Conservation (phyloP, 2,888 invertebrate genomes). For the Ophion ventricosus region DNA sequence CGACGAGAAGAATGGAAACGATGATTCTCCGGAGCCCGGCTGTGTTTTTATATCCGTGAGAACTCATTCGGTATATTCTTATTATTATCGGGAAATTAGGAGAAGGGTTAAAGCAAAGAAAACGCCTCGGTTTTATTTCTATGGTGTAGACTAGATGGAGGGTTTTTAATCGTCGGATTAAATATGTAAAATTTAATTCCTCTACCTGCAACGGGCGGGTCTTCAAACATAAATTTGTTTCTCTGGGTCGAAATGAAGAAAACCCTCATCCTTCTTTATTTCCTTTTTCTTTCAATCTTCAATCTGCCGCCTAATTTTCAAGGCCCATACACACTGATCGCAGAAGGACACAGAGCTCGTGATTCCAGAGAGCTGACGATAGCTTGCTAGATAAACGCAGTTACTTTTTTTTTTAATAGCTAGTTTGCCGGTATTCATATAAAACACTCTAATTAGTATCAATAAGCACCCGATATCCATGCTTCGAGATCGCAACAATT, state of each 20-base stretch:
- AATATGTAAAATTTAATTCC: slow-evolving; percentile 25
- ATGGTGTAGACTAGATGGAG: slow-evolving; percentile 7
- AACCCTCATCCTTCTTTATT: slow-evolving; percentile 12
- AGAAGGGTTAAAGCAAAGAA: slow-evolving; percentile 39
- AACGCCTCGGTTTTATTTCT: slow-evolving; percentile 9
- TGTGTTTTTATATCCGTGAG: slow-evolving; percentile 44
- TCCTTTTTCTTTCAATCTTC: slow-evolving; percentile 40
- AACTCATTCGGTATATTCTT: slow-evolving; percentile 35
- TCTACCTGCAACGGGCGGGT: slow-evolving; percentile 27
- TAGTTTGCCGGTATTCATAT: no score
- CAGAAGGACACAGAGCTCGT: slow-evolving; percentile 49
- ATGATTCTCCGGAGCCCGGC: background rate
- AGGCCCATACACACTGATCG: slow-evolving; percentile 38
- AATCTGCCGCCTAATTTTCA: slow-evolving; percentile 34
- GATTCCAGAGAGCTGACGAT: no score
- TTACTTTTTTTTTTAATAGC: background rate
- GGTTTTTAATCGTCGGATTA: slow-evolving; percentile 42
- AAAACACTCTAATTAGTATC: no score
- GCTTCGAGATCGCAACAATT: no score
- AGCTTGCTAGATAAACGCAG: no score
- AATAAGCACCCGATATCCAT: no score
- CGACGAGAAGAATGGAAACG: background rate
- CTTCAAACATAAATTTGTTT: slow-evolving; percentile 14
- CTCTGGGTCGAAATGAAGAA: slow-evolving; percentile 17
- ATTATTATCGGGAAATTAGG: slow-evolving; percentile 49